phyloP scores from a whole-genome alignment of 92 coral and sea anemone species.

The Pocillopora meandrina region DNA sequence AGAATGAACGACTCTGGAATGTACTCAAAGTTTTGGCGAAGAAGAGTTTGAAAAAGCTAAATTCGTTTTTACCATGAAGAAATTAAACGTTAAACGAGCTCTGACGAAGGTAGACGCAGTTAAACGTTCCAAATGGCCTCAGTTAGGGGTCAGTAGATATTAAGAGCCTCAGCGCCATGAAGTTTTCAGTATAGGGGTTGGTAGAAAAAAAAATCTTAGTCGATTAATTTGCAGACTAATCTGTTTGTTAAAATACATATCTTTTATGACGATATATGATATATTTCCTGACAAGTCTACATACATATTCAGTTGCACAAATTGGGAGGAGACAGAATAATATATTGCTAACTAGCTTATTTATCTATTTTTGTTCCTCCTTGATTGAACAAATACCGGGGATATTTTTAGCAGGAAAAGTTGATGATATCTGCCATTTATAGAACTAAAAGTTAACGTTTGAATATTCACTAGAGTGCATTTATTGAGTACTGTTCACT shows the following conservation, averaged over 20 bases:
- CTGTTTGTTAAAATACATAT: background rate
- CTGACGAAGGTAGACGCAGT: slow-evolving; percentile 1
- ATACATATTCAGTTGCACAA: background rate
- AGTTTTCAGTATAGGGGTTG: background rate
- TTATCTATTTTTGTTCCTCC: background rate
- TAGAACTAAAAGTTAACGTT: background rate
- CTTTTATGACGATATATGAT: background rate
- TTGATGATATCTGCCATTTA: background rate
- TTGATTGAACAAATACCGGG: background rate
- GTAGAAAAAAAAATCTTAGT: no score
- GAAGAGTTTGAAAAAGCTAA: background rate
- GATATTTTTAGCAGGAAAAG: background rate
- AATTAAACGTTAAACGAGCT: background rate
- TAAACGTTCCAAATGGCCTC: background rate
- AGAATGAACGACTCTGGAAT: background rate
- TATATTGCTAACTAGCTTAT: background rate
- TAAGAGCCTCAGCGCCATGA: background rate
- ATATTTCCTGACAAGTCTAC: background rate
- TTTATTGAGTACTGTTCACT: slow-evolving; percentile 19
- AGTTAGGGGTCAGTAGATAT: slow-evolving; percentile 5
- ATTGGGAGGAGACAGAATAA: background rate
- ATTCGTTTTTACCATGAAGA: slow-evolving; percentile 21
- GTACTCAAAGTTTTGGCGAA: background rate
- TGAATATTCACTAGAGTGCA: background rate
- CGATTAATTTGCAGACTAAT: background rate